These are phyloP conservation scores for Ochlodes sylvanus DNA, from an alignment of 2,888 invertebrate species.

Conservation along the genomic window DNA sequence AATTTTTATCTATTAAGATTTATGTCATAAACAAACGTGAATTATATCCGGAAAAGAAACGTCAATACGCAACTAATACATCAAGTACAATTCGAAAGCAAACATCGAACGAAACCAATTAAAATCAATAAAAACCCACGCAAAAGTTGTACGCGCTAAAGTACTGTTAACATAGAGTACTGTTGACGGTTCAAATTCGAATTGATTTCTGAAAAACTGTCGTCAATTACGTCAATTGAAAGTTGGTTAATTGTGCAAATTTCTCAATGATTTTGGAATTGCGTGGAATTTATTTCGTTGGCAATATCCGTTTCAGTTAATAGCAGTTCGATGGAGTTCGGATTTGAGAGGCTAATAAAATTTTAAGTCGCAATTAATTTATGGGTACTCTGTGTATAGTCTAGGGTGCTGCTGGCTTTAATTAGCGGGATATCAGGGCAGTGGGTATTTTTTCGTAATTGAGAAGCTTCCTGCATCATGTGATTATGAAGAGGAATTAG, in stretches of 20 bases:
- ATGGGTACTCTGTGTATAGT: neutral
- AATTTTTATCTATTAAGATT: neutral
- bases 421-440: neutral
- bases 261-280: constrained; percentile 23
- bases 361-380: constrained; percentile 19
- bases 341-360: constrained; percentile 25
- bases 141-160: constrained; percentile 12
- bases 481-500: no score
- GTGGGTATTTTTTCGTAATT: no score
- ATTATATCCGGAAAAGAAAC: no score
- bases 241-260: constrained; percentile 29
- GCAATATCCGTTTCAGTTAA: constrained; percentile 23
- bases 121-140: constrained; percentile 12
- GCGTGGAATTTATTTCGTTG: constrained; percentile 25
- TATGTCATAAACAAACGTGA: neutral
- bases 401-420: neutral
- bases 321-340: constrained; percentile 28
- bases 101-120: constrained; percentile 18
- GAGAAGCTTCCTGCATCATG: no score
- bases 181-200: constrained; percentile 22
- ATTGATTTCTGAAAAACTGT: constrained; percentile 43
- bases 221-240: constrained; percentile 39
- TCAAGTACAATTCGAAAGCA: constrained; percentile 4
- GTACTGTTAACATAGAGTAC: constrained; percentile 15
- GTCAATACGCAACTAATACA: neutral